Evolutionary conservation across 2,797 vertebrate genomes (phyloP), one percentile per base, ranked within the genome.

Genomic region (Gorsachius magnificus): DNA sequence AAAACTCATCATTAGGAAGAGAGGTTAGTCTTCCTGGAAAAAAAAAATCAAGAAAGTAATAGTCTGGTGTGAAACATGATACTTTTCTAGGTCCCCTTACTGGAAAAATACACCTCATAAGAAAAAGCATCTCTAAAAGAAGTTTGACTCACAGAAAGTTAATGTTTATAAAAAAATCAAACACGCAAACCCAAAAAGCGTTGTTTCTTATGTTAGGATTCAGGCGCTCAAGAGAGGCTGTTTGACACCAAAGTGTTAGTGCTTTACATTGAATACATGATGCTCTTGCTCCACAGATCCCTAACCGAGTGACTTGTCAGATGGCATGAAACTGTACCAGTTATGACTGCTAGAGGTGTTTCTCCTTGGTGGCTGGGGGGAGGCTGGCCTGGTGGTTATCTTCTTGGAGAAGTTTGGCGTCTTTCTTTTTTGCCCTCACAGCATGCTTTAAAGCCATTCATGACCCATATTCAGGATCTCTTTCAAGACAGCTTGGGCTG

Each of bases 211-310:
- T 18, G 26, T 58, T 50, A 54, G 31, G 64, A 69, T 61, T 78
- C 69, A 54, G 33, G 54, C 50, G 10, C 15, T 90, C 43, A 21
- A 28, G 56, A 79, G n/a, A 78, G 29, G 26, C 57, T 90, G 54
- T 72, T 82, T 65, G 66, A 69, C 17, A 48, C n/a, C 43, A 28
- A 38, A 33, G 16, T n/a, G 22, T 69, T 43, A 24, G 46, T 50
- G 26, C 75, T 81, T 90, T 46, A 70, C 1, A 1, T n/a, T 16
- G 38, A 77, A 90, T 71, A 57, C 22, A 8, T 35, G 61, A 28
- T 84, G 66, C 28, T 87, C 18, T 87, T 85, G 33, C 43, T 81
- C 41, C 64, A 63, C 85, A 93, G 76, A 53, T 90, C 68, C 56
- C 70, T 54, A 72, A 9, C 2, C 0, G 3, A 60, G 50, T 65